These are phyloP conservation scores for Drosophila mimica DNA, from an alignment of 2,888 invertebrate species.

Conservation along the genomic window DNA sequence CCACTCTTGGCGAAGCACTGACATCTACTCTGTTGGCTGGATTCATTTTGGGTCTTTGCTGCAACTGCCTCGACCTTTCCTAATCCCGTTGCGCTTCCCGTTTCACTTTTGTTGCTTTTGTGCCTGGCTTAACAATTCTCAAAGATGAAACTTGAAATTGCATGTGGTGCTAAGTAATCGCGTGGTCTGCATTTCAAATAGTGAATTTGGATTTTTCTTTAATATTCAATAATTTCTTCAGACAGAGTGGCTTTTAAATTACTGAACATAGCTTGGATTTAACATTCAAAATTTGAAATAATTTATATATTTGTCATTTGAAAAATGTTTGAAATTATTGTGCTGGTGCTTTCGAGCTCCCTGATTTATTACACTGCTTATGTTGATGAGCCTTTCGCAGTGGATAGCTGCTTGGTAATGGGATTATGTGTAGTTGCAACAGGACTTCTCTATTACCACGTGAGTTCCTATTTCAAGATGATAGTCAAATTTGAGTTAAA, in stretches of 20 bases:
- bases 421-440: constrained; percentile 13
- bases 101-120: background rate
- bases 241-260: background rate
- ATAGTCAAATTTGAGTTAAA: background rate
- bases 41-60: constrained; percentile 1
- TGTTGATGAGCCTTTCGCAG: constrained; percentile 27
- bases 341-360: constrained; percentile 36
- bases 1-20: background rate
- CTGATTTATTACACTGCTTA: constrained; percentile 32
- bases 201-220: background rate
- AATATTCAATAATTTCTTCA: background rate
- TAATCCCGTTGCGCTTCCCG: background rate
- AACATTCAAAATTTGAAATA: constrained; percentile 8
- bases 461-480: constrained; percentile 17
- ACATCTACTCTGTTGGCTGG: constrained; percentile 7
- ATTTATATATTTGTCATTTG: background rate
- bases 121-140: background rate
- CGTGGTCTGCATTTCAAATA: background rate
- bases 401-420: background rate
- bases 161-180: background rate
- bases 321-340: constrained; percentile 42
- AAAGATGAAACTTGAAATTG: background rate
- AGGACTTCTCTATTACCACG: constrained; percentile 34
- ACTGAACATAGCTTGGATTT: background rate
- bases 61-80: background rate